Evolutionary conservation across 2,888 invertebrate species (phyloP).

Genomic region (Hybos culiciformis): DNA sequence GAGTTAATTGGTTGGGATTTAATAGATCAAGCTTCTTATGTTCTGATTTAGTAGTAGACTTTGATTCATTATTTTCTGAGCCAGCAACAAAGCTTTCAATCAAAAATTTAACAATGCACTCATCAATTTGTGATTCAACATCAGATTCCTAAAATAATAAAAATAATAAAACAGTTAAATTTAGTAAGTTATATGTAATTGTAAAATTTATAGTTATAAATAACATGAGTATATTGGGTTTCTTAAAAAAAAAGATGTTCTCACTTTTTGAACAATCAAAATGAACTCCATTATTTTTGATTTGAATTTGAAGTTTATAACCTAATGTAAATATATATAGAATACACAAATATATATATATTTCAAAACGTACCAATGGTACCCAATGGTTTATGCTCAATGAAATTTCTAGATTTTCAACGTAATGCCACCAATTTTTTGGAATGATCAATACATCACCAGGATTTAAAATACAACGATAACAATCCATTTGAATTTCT

Average conservation of each 20-base stretch:
- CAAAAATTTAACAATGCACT: constrained; percentile 53
- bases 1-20: constrained; percentile 52
- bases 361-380: constrained; percentile 44
- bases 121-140: constrained; percentile 31
- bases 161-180: background rate
- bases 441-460: constrained; percentile 86
- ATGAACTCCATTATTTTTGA: background rate
- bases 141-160: constrained; percentile 20
- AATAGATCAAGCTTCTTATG: constrained; percentile 40
- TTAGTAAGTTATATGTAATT: too few relatives aligned
- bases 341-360: constrained; percentile 6
- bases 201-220: too few relatives aligned
- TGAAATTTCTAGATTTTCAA: constrained; percentile 65
- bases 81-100: constrained; percentile 48
- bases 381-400: constrained; percentile 57
- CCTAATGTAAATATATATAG: background rate
- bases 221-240: too few relatives aligned
- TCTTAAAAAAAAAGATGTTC: too few relatives aligned
- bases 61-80: too few relatives aligned
- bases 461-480: constrained; percentile 54
- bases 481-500: constrained; percentile 33
- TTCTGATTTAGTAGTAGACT: too few relatives aligned
- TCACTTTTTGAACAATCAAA: too few relatives aligned
- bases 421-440: constrained; percentile 94
- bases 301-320: constrained; percentile 1